phyloP scores from a whole-genome alignment of 2,797 vertebrate genomes.

The Hippocampus kuda region DNA sequence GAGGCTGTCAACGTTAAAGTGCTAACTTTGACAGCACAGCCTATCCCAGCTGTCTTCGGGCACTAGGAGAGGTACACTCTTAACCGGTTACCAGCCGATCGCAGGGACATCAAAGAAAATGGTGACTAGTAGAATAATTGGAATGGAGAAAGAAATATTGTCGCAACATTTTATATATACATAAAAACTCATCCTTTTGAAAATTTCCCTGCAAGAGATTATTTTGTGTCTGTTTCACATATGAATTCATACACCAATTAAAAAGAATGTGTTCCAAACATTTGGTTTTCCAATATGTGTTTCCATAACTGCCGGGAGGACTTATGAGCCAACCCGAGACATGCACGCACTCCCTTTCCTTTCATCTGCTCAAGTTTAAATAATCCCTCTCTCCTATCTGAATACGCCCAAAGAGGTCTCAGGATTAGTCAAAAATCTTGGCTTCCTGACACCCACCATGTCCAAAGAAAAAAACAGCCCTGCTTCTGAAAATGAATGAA shows the following conservation, averaged over 20 bases:
- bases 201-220: neutral
- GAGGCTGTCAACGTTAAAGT: no score
- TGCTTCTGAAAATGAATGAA: neutral
- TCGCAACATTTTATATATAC: no score
- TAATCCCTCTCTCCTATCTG: conserved; percentile 48
- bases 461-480: neutral
- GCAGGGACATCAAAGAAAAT: neutral
- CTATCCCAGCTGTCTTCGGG: no score
- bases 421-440: conserved; percentile 48
- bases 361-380: conserved; percentile 46
- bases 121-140: neutral
- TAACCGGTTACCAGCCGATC: no score
- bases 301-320: neutral
- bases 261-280: neutral
- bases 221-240: neutral
- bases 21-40: no score
- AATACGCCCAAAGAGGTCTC: conserved; percentile 40
- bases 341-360: conserved; percentile 11
- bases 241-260: neutral
- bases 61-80: no score
- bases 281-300: neutral
- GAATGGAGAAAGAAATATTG: neutral
- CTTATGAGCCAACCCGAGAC: neutral
- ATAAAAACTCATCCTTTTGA: neutral
- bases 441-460: conserved; percentile 27